Evolutionary conservation across 2,113 vertebrate genomes (phyloP).

Genomic region (Zeus faber): DNA sequence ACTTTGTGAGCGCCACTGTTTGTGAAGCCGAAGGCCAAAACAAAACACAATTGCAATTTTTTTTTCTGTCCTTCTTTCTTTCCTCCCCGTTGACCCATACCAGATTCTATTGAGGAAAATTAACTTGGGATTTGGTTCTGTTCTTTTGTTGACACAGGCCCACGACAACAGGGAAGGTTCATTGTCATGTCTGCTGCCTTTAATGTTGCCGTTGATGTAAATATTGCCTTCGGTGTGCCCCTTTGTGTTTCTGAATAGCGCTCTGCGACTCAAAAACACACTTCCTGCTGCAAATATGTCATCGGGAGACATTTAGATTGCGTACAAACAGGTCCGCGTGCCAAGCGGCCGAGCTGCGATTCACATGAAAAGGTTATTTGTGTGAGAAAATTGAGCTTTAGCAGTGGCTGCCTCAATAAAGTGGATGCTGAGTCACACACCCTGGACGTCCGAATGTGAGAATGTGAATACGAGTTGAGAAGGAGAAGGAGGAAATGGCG

Average conservation of each 20-base stretch:
- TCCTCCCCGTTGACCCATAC: conserved; percentile 36
- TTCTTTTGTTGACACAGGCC: conserved; percentile 56
- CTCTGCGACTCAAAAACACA: conserved; percentile 36
- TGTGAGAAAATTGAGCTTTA: conserved; percentile 17
- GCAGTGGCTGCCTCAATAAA: conserved; percentile 19
- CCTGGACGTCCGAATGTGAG: not conserved
- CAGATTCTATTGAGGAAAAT: conserved; percentile 54
- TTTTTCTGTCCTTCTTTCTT: conserved; percentile 60
- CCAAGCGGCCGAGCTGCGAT: conserved; percentile 13
- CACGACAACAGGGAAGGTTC: conserved; percentile 24
- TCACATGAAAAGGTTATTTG: conserved; percentile 27
- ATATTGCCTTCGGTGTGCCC: conserved; percentile 56
- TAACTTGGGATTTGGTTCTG: conserved; percentile 54
- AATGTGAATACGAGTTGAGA: conserved; percentile 2
- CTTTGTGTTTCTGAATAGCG: conserved; percentile 65
- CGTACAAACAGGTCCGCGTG: conserved; percentile 22
- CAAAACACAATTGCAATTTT: conserved; percentile 74
- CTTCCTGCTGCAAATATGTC: conserved; percentile 76
- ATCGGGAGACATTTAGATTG: conserved; percentile 56
- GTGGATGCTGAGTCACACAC: conserved; percentile 42
- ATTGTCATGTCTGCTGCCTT: conserved; percentile 60
- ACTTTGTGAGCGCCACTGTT: conserved; percentile 78
- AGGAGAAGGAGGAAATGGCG: too few relatives aligned
- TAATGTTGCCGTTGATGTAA: conserved; percentile 76
- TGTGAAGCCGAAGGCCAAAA: conserved; percentile 75